These are phyloP conservation scores for Halichoeres trimaculatus DNA, from an alignment of 2,113 vertebrate species.

Conservation along the genomic window DNA sequence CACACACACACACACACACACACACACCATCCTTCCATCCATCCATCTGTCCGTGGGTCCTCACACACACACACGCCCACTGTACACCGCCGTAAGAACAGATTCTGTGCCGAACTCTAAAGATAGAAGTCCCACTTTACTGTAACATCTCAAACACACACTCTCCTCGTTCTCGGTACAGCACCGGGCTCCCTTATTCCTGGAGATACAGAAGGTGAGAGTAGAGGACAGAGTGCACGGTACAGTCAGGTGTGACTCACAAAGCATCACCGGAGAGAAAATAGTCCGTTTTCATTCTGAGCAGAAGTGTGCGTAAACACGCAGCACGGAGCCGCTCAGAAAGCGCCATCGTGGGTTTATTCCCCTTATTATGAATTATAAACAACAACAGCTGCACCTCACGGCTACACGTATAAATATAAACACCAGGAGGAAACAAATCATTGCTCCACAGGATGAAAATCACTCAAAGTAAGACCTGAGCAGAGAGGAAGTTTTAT, in stretches of 20 bases:
- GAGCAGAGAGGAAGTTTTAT: conserved; percentile 37
- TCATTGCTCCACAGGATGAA: too few relatives aligned
- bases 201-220: conserved; percentile 59
- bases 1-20: conserved; percentile 30
- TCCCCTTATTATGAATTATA: conserved; percentile 23
- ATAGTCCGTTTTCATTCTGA: background rate
- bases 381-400: background rate
- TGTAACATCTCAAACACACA: background rate
- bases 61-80: conserved; percentile 69
- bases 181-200: conserved; percentile 27
- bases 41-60: conserved; percentile 58
- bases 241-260: conserved; percentile 20
- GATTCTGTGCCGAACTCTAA: conserved; percentile 75
- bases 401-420: background rate
- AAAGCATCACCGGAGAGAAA: conserved; percentile 7
- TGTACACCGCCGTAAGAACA: conserved; percentile 87
- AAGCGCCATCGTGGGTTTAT: conserved; percentile 60
- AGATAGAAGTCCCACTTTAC: conserved; percentile 15
- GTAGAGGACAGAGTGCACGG: conserved; percentile 56
- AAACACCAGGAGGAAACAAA: too few relatives aligned
- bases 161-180: background rate
- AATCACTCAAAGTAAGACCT: background rate
- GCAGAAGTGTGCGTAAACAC: conserved; percentile 40
- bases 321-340: conserved; percentile 16
- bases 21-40: conserved; percentile 50